Evolutionary conservation across 2,113 vertebrate genomes (phyloP).

Genomic region (Excalfactoria chinensis): DNA sequence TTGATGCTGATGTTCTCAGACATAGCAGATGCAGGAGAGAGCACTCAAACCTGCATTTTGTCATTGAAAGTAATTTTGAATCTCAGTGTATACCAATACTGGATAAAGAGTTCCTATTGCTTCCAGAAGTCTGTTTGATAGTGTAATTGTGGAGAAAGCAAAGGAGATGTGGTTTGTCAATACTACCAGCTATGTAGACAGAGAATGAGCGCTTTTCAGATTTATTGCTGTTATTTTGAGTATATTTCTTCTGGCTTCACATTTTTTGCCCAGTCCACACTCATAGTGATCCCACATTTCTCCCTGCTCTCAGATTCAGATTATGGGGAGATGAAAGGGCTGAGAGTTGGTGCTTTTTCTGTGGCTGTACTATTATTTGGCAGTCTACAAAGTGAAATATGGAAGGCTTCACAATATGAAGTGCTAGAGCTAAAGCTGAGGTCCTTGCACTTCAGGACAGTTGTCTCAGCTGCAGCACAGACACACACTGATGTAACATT

Average conservation of each 20-base stretch:
- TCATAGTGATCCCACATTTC: not conserved
- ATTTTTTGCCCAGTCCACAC: not conserved
- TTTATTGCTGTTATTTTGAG: constrained; percentile 26
- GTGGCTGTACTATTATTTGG: not conserved
- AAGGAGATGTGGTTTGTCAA: not conserved
- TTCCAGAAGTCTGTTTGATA: not conserved
- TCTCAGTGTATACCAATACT: not conserved
- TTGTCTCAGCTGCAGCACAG: not conserved
- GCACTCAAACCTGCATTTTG: constrained; percentile 15
- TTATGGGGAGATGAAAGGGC: not conserved
- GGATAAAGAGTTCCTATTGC: not conserved
- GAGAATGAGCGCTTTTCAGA: not conserved
- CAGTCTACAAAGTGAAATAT: not conserved
- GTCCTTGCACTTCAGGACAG: not conserved
- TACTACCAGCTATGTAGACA: not conserved
- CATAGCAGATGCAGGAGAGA: not conserved
- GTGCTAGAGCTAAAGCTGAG: not conserved
- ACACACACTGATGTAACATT: not conserved
- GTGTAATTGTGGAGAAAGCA: constrained; percentile 24
- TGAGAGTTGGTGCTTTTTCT: not conserved
- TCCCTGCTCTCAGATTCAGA: not conserved
- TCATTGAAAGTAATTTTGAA: constrained; percentile 49
- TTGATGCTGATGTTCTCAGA: constrained; percentile 7
- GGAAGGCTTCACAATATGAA: not conserved
- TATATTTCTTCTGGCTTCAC: not conserved